phyloP scores from a whole-genome alignment of 2,113 vertebrate genomes.

The Poecile atricapillus region DNA sequence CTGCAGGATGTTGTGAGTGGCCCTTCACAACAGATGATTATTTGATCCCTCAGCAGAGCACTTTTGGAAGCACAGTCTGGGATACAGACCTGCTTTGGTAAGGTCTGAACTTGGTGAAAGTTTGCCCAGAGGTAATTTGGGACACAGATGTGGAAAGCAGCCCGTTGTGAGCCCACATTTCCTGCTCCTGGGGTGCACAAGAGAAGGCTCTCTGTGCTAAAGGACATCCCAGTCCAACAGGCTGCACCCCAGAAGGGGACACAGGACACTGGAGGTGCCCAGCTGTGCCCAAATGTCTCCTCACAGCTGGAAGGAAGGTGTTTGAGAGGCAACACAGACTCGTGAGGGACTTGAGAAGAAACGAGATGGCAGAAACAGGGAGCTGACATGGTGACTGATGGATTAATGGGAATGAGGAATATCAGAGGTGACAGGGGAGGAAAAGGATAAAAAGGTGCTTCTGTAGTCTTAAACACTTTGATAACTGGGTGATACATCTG shows the following conservation, averaged over 20 bases:
- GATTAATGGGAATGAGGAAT: neutral
- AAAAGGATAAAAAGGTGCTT: neutral
- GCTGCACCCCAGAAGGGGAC: neutral
- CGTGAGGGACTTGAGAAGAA: neutral
- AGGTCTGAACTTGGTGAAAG: neutral
- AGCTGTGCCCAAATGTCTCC: neutral
- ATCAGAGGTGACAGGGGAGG: neutral
- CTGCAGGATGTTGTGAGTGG: neutral
- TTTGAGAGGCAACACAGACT: neutral
- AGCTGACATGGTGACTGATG: neutral
- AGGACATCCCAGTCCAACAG: neutral
- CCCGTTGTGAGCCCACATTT: neutral
- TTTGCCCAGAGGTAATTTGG: neutral
- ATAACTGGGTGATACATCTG: neutral
- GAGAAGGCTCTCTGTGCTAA: neutral
- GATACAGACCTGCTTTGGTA: neutral
- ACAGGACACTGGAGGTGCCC: neutral
- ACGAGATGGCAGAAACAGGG: neutral
- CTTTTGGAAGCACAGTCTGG: neutral
- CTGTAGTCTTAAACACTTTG: neutral
- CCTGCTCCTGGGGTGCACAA: too few species aligned
- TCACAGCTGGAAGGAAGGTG: neutral
- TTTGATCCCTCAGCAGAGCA: neutral
- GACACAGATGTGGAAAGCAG: neutral
- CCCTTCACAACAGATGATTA: neutral